Percentiles rank a stretch among this genome's conserved stretches.
These are phyloP conservation scores for Caenorhabditis sp. DNA, from an alignment of 2,888 invertebrate genomes.

Conservation along the genomic window DNA sequence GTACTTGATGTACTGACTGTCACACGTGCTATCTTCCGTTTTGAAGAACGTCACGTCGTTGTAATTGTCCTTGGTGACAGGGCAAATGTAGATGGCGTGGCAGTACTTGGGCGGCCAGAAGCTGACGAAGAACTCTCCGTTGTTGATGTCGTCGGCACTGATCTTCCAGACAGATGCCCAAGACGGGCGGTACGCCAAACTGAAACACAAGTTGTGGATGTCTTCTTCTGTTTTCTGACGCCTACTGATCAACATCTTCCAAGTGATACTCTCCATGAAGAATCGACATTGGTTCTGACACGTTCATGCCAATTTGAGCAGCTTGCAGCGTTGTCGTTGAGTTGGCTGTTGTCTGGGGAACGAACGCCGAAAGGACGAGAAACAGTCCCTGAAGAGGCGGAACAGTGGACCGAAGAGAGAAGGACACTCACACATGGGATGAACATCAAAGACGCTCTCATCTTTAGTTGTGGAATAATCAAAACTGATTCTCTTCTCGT, in stretches of 20 bases:
- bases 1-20: slow-evolving; percentile 32
- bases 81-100: slow-evolving; percentile 47
- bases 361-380: slow-evolving; percentile 11
- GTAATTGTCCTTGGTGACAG: background rate
- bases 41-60: background rate
- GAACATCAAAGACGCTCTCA: slow-evolving; percentile 32
- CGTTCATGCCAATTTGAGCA: background rate
- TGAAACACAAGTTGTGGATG: background rate
- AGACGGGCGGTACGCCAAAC: slow-evolving; percentile 27
- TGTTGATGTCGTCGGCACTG: background rate
- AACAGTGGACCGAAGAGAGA: background rate
- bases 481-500: background rate
- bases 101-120: slow-evolving; percentile 51
- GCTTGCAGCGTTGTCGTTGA: no score
- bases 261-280: slow-evolving; percentile 38
- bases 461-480: slow-evolving; percentile 12
- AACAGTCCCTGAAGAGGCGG: slow-evolving; percentile 27
- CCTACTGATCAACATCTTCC: slow-evolving; percentile 13
- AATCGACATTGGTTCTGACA: slow-evolving; percentile 1
- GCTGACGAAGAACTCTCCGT: slow-evolving; percentile 4
- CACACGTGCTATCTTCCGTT: slow-evolving; percentile 16
- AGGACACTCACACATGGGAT: slow-evolving; percentile 29
- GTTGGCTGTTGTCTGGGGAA: background rate
- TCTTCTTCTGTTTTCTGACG: no score
- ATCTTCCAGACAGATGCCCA: slow-evolving; percentile 49